These are phyloP conservation scores for Whitmania pigra DNA, from an alignment of 1,140 invertebrate species.

Conservation along the genomic window DNA sequence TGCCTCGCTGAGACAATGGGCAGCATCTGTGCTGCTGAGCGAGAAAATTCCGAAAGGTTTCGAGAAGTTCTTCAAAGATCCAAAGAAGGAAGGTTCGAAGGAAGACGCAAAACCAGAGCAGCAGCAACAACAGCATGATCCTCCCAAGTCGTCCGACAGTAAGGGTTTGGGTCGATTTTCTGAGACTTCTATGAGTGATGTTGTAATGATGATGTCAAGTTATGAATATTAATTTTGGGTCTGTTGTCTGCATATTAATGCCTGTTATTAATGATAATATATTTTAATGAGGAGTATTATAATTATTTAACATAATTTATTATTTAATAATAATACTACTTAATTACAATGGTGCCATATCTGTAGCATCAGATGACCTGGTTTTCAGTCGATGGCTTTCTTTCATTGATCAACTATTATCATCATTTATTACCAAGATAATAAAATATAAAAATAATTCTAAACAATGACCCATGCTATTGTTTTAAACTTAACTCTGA, in stretches of 20 bases:
- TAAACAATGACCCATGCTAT: too few species aligned
- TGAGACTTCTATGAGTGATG: background rate
- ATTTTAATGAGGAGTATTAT: too few species aligned
- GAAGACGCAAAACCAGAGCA: background rate
- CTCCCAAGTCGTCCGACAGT: background rate
- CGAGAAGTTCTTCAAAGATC: slow-evolving; percentile 67
- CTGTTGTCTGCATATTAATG: background rate
- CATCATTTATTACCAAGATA: too few species aligned
- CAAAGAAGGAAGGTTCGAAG: slow-evolving; percentile 22
- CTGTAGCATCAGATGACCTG: too few species aligned
- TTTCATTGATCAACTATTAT: too few species aligned
- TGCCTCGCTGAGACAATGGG: background rate
- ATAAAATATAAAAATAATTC: too few species aligned
- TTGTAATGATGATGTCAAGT: background rate
- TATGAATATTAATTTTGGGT: background rate
- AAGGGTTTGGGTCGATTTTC: slow-evolving; percentile 1
- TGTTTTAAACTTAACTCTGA: background rate
- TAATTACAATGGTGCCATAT: too few species aligned
- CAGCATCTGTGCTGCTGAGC: slow-evolving; percentile 17
- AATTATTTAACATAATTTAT: too few species aligned
- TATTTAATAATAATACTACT: too few species aligned
- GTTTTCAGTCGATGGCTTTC: too few species aligned
- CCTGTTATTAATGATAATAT: too few species aligned
- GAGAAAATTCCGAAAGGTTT: slow-evolving; percentile 62
- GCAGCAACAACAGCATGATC: background rate